These are phyloP conservation scores for Meandrina meandrites DNA, from an alignment of 92 coral and sea anemone species.

Conservation along the genomic window DNA sequence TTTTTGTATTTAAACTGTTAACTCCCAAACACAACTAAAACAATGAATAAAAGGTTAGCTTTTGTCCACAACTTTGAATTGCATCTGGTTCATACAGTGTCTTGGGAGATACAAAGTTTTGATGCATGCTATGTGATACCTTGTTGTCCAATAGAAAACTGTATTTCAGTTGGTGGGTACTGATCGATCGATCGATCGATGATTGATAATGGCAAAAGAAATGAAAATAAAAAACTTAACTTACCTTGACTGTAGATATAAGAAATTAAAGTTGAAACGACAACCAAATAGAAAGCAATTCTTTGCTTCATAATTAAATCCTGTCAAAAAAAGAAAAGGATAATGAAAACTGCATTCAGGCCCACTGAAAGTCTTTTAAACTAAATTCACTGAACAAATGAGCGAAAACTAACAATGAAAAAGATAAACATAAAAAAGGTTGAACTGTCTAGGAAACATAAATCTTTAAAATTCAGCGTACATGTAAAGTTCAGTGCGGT, in stretches of 20 bases:
- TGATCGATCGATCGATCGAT: no score
- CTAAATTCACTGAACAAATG: no score
- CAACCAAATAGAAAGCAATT: background rate
- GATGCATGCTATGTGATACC: background rate
- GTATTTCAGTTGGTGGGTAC: no score
- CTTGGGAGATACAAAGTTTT: no score
- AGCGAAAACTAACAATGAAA: background rate
- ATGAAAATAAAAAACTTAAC: background rate
- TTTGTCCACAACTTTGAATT: no score
- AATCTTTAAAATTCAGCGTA: background rate
- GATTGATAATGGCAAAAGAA: background rate
- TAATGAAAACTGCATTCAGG: background rate
- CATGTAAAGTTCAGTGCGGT: no score
- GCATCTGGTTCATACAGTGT: no score
- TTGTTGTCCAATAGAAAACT: no score
- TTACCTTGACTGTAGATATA: constrained; percentile 32
- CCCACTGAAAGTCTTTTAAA: background rate
- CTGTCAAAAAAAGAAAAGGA: background rate
- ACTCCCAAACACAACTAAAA: no score
- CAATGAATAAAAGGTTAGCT: no score
- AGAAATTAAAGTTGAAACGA: constrained; percentile 9
- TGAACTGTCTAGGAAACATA: background rate
- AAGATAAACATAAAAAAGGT: background rate
- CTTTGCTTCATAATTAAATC: background rate
- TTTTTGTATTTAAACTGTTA: no score